phyloP scores from a whole-genome alignment of 2,113 vertebrate species.

The Colaptes auratus region DNA sequence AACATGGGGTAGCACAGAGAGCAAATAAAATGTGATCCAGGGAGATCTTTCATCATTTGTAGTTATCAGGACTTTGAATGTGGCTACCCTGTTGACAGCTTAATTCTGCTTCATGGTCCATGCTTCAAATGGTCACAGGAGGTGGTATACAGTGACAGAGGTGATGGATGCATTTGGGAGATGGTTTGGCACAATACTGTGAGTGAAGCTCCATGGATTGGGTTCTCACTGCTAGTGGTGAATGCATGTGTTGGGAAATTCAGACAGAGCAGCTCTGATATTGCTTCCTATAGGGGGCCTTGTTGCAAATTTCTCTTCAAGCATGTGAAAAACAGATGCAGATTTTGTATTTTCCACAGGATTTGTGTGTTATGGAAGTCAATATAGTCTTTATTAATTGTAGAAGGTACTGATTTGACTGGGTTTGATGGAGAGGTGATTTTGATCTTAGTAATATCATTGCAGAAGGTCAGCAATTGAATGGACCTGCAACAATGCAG shows the following conservation, averaged over 20 bases:
- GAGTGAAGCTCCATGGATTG: background rate
- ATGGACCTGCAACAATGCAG: background rate
- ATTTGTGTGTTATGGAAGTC: background rate
- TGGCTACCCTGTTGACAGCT: background rate
- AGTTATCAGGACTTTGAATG: background rate
- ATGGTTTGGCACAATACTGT: background rate
- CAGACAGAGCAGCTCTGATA: background rate
- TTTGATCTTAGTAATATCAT: background rate
- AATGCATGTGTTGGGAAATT: background rate
- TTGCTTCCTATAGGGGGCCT: conserved; percentile 20
- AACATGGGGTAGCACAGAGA: background rate
- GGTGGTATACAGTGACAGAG: background rate
- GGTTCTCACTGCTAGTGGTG: background rate
- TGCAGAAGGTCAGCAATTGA: background rate
- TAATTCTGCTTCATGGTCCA: background rate
- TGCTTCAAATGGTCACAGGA: background rate
- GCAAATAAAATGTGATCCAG: background rate
- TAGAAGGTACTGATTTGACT: background rate
- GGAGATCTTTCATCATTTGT: background rate
- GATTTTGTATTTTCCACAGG: background rate
- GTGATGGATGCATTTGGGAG: background rate
- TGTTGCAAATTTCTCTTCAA: background rate
- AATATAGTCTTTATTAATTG: background rate
- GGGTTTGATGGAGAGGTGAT: background rate
- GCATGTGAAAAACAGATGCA: background rate